Evolutionary conservation across 1,140 invertebrate species (phyloP).

Genomic region (Brachionus manjavacas): DNA sequence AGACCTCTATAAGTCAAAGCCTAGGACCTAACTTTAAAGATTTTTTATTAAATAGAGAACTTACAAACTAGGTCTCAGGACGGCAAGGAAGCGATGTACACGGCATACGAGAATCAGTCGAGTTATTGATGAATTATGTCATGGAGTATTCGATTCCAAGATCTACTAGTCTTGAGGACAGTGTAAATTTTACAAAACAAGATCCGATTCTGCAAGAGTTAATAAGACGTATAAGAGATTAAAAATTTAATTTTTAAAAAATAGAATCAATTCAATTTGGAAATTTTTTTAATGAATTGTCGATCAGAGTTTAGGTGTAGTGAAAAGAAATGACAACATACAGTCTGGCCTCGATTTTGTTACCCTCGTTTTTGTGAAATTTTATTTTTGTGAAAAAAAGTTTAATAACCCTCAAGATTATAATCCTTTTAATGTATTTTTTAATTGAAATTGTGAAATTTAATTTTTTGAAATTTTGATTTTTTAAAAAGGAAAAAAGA

Average conservation of each 20-base stretch:
- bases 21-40: too few relatives aligned
- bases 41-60: too few relatives aligned
- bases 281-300: neutral
- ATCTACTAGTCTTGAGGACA: neutral
- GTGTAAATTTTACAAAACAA: neutral
- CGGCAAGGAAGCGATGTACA: neutral
- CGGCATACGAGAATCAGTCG: neutral
- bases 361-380: neutral
- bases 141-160: neutral
- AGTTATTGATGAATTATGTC: neutral
- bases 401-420: neutral
- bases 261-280: too few relatives aligned
- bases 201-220: neutral
- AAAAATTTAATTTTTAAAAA: neutral
- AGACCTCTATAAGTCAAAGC: too few relatives aligned
- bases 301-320: neutral
- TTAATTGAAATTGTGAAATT: neutral
- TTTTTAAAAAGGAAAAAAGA: too few relatives aligned
- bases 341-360: neutral
- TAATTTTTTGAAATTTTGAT: neutral
- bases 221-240: neutral
- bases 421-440: neutral
- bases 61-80: too few relatives aligned
- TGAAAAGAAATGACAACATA: too few relatives aligned
- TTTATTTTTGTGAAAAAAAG: neutral